phyloP scores from a whole-genome alignment of 2,888 invertebrate species.

The Eumerus sabulonum region DNA sequence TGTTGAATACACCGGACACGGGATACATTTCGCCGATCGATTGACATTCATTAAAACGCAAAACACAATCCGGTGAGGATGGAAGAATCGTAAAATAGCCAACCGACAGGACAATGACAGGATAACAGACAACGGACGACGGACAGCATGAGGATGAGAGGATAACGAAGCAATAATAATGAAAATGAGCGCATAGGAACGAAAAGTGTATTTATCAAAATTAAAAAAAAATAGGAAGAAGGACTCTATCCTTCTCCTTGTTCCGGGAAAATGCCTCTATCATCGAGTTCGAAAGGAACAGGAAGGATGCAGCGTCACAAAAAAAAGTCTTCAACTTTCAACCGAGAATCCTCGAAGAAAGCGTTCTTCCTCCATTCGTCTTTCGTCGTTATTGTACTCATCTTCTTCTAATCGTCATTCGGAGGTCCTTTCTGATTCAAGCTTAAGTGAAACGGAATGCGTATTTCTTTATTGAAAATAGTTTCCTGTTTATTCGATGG shows the following conservation, averaged over 20 bases:
- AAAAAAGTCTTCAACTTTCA: neutral
- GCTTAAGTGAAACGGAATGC: slow-evolving; percentile 45
- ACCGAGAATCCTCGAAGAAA: slow-evolving; percentile 5
- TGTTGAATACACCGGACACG: slow-evolving; percentile 40
- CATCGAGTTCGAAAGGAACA: too few relatives aligned
- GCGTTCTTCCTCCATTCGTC: neutral
- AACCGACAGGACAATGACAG: neutral
- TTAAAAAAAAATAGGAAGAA: slow-evolving; percentile 35
- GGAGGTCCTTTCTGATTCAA: slow-evolving; percentile 8
- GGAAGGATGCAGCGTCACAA: too few relatives aligned
- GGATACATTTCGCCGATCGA: slow-evolving; percentile 36
- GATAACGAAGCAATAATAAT: neutral
- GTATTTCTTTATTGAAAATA: slow-evolving; percentile 51
- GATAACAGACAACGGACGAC: neutral
- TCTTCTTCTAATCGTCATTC: too few relatives aligned
- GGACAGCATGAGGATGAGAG: too few relatives aligned
- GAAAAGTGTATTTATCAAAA: slow-evolving; percentile 48
- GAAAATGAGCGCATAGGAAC: slow-evolving; percentile 19
- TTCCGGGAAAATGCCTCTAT: slow-evolving; percentile 38
- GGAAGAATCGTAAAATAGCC: neutral
- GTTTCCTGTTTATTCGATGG: slow-evolving; percentile 36
- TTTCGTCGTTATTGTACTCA: neutral
- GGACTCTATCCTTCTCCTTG: neutral
- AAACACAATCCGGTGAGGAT: too few relatives aligned
- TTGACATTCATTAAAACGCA: slow-evolving; percentile 52